A percentile compares a stretch with the other conserved stretches of the same genome.
These are phyloP conservation scores for Hycleus phaleratus DNA, from an alignment of 1,140 invertebrate genomes.

Conservation along the genomic window DNA sequence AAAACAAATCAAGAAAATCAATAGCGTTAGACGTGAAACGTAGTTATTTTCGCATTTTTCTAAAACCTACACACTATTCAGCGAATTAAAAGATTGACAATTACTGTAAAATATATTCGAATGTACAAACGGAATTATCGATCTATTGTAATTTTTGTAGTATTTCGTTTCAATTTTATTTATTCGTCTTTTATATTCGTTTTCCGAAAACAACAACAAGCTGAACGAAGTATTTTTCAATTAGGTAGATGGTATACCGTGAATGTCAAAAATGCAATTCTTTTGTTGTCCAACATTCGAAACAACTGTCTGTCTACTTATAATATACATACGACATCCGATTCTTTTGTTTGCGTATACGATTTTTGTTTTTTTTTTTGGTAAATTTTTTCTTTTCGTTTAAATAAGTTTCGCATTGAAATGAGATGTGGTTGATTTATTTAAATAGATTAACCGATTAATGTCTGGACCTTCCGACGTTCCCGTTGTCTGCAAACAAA, in stretches of 20 bases:
- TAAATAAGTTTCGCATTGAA: slow-evolving; percentile 28
- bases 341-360: slow-evolving; percentile 27
- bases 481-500: slow-evolving; percentile 30
- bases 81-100: too few relatives aligned
- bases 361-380: slow-evolving; percentile 7
- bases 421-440: slow-evolving; percentile 34
- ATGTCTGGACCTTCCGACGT: slow-evolving; percentile 29
- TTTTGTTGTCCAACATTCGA: slow-evolving; percentile 18
- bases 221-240: slow-evolving; percentile 8
- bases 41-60: too few relatives aligned
- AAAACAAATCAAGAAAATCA: too few relatives aligned
- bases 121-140: too few relatives aligned
- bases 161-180: too few relatives aligned
- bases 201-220: background rate
- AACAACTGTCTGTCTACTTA: slow-evolving; percentile 18
- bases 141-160: too few relatives aligned
- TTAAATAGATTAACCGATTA: slow-evolving; percentile 36
- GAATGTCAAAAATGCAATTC: slow-evolving; percentile 20
- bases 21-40: too few relatives aligned
- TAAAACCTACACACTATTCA: too few relatives aligned
- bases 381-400: background rate
- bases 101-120: too few relatives aligned
- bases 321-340: slow-evolving; percentile 21
- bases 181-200: too few relatives aligned
- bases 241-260: slow-evolving; percentile 9